These are phyloP conservation scores for Lepeophtheirus nordmannii DNA, from an alignment of 2,888 invertebrate species.

Conservation along the genomic window DNA sequence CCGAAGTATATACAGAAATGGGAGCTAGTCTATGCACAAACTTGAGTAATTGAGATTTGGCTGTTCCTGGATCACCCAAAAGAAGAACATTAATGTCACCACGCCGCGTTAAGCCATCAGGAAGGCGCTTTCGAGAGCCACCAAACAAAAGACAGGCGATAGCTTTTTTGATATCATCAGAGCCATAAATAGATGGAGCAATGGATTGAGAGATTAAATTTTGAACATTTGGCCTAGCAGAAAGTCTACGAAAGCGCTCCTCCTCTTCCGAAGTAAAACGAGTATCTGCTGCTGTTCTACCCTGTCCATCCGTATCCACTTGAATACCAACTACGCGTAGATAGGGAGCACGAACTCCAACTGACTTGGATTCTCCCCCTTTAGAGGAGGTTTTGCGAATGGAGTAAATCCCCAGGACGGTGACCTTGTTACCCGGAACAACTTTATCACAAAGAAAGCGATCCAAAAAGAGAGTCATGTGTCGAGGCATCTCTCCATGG, in stretches of 20 bases:
- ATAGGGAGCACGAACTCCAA: slow-evolving; percentile 86
- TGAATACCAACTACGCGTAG: slow-evolving; percentile 82
- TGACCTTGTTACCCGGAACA: slow-evolving; percentile 87
- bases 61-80: slow-evolving; percentile 95
- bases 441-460: slow-evolving; percentile 76
- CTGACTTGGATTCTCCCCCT: slow-evolving; percentile 56
- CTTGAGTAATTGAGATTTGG: slow-evolving; percentile 94
- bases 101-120: slow-evolving; percentile 83
- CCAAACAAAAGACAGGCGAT: slow-evolving; percentile 89
- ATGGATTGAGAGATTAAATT: slow-evolving; percentile 74
- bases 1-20: slow-evolving; percentile 90
- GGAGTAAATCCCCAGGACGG: slow-evolving; percentile 84
- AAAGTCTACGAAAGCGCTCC: slow-evolving; percentile 63
- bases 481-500: slow-evolving; percentile 94
- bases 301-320: slow-evolving; percentile 62
- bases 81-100: slow-evolving; percentile 92
- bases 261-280: slow-evolving; percentile 50
- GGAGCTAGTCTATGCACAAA: slow-evolving; percentile 91
- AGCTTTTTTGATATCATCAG: slow-evolving; percentile 85
- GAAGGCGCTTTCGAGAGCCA: slow-evolving; percentile 69
- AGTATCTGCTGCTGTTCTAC: slow-evolving; percentile 35
- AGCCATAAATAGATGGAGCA: slow-evolving; percentile 93
- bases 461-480: slow-evolving; percentile 84
- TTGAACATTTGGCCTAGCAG: slow-evolving; percentile 68
- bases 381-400: slow-evolving; percentile 66